Evolutionary conservation across 2,888 invertebrate species (phyloP), one percentile per base, ranked within the genome.

Genomic region (Rosalia funebris): DNA sequence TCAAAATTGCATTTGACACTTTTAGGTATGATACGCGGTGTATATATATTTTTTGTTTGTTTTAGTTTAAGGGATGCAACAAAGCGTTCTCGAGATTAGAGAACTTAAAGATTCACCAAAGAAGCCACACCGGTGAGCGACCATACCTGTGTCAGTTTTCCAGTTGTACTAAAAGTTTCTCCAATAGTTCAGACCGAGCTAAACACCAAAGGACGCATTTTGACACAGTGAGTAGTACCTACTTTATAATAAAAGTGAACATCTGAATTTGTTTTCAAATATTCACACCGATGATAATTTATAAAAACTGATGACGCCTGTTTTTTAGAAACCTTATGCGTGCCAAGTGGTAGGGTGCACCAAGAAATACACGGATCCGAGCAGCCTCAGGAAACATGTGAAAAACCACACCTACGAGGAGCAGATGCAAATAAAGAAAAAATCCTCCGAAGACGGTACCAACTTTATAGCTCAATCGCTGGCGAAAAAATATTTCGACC

Each of bases 181-280:
- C 96, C 76, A 99, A 99, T 82, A 98, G 98, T 63, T 98, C 97
- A 0, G 99, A 99, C 80, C 85, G 98, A 50, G 98, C 98, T 4
- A 99, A 99, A 82, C 99, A 99, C 83, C 98, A 98, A 83, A 85
- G 98, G 72, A 99, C 98, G 0, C 99, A 99, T 83, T 96, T 96
- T 71, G 97, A 98, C 82, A 95, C 96, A 79, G 98, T 98, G 85
- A 88, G 90, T 87, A 11, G 16, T 11, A 1, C 12, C 5, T n/a
- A n/a, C n/a, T n/a, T n/a, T n/a, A n/a, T 56, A 12, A 34, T 11
- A 39, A 44, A 56, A n/a, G n/a, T n/a, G n/a, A 53, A 39, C n/a
- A 50, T n/a, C n/a, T n/a, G n/a, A n/a, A n/a, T 25, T 25, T 3
- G 25, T 25, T 25, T 25, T 25, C 25, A 25, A 25, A 25, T n/a